Conservation (phyloP, 1,140 invertebrate genomes). For the Drosophila pachea region DNA sequence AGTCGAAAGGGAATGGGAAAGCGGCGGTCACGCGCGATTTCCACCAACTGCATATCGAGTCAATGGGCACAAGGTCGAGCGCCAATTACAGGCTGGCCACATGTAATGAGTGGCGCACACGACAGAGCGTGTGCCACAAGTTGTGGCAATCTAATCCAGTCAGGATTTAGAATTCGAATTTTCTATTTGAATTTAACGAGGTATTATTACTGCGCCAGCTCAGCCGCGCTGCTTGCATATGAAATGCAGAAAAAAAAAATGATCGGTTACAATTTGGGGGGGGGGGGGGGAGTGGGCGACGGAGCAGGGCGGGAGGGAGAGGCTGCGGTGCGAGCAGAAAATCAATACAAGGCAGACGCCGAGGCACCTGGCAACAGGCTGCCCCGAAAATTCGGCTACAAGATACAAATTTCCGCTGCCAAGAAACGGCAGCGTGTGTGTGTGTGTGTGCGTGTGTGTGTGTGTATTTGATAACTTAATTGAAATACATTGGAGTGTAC, state of each 20-base stretch:
- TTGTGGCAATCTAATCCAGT: background rate
- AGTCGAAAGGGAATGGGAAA: too few relatives aligned
- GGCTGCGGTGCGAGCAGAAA: too few relatives aligned
- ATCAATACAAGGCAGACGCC: conserved; percentile 63
- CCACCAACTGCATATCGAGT: conserved; percentile 42
- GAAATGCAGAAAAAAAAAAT: conserved; percentile 53
- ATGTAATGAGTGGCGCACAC: conserved; percentile 52
- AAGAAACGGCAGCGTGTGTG: conserved; percentile 10
- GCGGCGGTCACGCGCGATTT: conserved; percentile 59
- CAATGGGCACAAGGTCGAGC: conserved; percentile 59
- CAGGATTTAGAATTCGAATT: background rate
- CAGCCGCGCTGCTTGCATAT: conserved; percentile 57
- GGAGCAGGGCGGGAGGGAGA: too few relatives aligned
- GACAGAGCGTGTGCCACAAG: conserved; percentile 9
- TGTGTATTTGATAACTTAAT: conserved; percentile 72
- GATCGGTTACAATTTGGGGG: conserved; percentile 62
- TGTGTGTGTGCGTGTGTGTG: conserved; percentile 25
- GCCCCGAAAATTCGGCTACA: conserved; percentile 7
- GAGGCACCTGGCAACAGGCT: conserved; percentile 66
- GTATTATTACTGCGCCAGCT: conserved; percentile 53
- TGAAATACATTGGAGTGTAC: conserved; percentile 69
- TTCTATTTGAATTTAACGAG: conserved; percentile 45
- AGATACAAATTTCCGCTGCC: conserved; percentile 15
- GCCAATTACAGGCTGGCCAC: conserved; percentile 45
- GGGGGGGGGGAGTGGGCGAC: background rate